Percentiles rank a stretch among this genome's conserved stretches.
These are phyloP conservation scores for Ictalurus punctatus DNA, from an alignment of 2,113 vertebrate species.

Conservation along the genomic window DNA sequence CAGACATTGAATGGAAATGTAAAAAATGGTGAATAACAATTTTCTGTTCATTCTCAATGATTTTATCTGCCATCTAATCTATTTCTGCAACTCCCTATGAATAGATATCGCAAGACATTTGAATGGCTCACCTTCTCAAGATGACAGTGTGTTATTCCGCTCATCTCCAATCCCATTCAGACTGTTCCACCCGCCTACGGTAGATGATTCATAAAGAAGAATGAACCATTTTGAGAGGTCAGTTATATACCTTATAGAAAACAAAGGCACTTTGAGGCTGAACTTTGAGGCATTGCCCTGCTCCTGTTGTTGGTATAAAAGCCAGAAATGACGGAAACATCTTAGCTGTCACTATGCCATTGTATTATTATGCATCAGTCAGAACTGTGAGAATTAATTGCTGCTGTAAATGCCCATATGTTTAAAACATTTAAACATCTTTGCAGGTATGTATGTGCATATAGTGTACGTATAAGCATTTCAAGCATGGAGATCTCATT, in stretches of 20 bases:
- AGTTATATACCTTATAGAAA: slow-evolving; percentile 8
- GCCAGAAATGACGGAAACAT: background rate
- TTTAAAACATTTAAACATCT: background rate
- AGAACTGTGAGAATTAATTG: background rate
- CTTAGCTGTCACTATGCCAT: background rate
- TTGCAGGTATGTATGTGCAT: background rate
- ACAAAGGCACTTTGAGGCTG: background rate
- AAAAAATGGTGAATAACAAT: background rate
- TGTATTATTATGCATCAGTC: background rate
- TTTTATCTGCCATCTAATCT: background rate
- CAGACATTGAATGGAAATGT: slow-evolving; percentile 3
- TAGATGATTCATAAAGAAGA: slow-evolving; percentile 24
- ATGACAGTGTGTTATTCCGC: background rate
- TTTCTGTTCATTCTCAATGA: background rate
- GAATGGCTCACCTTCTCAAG: slow-evolving; percentile 5
- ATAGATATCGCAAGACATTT: background rate
- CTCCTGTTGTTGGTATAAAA: slow-evolving; percentile 33
- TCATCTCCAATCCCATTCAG: slow-evolving; percentile 11
- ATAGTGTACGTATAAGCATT: background rate
- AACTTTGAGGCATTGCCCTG: slow-evolving; percentile 10
- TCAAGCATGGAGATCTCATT: background rate
- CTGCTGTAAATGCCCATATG: background rate
- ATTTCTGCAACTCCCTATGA: background rate
- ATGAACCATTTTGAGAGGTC: slow-evolving; percentile 35
- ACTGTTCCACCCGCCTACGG: background rate